Conservation (phyloP, 2,888 invertebrate species). For the Cosmia trapezina region DNA sequence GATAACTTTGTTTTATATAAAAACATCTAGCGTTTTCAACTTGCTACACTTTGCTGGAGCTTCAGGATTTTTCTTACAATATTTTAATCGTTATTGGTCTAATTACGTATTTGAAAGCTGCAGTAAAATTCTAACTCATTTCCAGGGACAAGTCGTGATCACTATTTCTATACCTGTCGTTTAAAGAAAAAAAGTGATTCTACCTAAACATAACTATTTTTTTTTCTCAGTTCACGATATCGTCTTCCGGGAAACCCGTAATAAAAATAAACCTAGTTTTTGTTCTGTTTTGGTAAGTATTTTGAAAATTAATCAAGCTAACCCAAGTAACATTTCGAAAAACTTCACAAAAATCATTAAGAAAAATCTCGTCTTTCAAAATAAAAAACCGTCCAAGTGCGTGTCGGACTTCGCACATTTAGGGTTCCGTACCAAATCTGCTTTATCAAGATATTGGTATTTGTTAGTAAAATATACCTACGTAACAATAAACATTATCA, state of each 20-base stretch:
- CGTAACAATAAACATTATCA: too few relatives aligned
- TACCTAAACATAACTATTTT: too few relatives aligned
- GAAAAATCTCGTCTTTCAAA: conserved; percentile 47
- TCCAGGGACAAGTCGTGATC: neutral
- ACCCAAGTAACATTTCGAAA: neutral
- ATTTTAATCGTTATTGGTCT: neutral
- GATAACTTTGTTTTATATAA: neutral
- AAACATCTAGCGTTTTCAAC: neutral
- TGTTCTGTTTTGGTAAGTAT: neutral
- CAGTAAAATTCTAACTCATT: neutral
- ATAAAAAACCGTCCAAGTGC: neutral
- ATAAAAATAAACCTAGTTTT: neutral
- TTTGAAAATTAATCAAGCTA: neutral
- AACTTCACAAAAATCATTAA: conserved; percentile 18
- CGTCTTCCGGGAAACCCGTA: neutral
- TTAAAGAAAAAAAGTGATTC: too few relatives aligned
- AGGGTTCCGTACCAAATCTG: too few relatives aligned
- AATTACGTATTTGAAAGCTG: neutral
- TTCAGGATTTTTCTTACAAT: neutral
- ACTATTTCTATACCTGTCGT: neutral
- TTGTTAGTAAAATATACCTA: too few relatives aligned
- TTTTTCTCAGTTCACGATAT: neutral
- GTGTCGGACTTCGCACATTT: too few relatives aligned
- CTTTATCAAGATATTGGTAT: too few relatives aligned
- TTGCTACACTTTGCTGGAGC: neutral